Base-by-base conservation (phyloP, 2,888 invertebrate species). In the Empis stercorea region DNA sequence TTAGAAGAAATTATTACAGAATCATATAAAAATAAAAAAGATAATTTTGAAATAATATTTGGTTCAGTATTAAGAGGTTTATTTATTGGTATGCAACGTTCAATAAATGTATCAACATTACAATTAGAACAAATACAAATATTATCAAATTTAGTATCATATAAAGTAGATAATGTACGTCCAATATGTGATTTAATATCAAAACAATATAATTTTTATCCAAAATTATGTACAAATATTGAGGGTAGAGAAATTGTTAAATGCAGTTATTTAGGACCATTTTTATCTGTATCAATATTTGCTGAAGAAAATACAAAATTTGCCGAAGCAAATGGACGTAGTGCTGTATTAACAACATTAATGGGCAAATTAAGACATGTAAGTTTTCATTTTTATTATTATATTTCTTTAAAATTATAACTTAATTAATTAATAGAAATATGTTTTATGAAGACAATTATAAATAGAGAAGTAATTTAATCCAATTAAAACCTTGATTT, bases 301-400 rank as follows among this genome's bases (percentile, higher is more conserved):
- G 91, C 88, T 34, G 95, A 96, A 62, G 95, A 95, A 65, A 87
- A 89, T 64, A 87, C 86, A 0, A 81, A 86, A 54, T 80, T 92
- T n/a, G 88, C 87, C 0, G 87, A 89, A 57, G 83, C 78, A 52
- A 80, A 78, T 59, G 62, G 63, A 13, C 61, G 61, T 46, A 58
- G 59, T 39, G 63, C 60, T 43, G 54, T 61, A 7, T 53, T 66
- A 30, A 59, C 59, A n/a, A 47, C 57, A 0, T 55, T 58, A 15
- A 59, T 59, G 3, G 59, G 59, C 4, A 60, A 64, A 41, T 57
- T 65, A 30, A 61, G 68, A 48, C 62, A 63, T 64, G 66, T 68
- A 49, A 56, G 63, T 56, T 20, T 20, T n/a, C n/a, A n/a, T n/a
- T n/a, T n/a, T n/a, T n/a, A n/a, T n/a, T n/a, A n/a, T n/a, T n/a